Base-by-base conservation (phyloP, 2,888 invertebrate species). In the Callyntrura sp. region DNA sequence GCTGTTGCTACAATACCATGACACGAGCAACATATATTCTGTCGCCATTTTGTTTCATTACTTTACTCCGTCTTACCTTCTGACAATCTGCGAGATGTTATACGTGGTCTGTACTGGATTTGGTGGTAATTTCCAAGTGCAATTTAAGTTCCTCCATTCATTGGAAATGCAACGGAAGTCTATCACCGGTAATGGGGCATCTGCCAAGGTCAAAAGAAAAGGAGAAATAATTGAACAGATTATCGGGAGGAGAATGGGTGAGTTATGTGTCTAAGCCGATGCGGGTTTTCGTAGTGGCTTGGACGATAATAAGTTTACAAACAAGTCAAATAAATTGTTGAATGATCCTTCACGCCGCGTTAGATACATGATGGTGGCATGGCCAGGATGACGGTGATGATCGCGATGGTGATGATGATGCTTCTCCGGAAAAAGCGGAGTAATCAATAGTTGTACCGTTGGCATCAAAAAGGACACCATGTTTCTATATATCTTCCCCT, bases 81-180 rank as follows among this genome's bases (percentile, higher is more conserved):
- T n/a, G n/a, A 85, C 1, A 85, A 0, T 5, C 70, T 57, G n/a
- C 0, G 51, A 20, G 12, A 90, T 0, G 3, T 89, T 90, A 93
- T 96, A 97, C 8, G 94, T 94, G 0, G 97, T 96, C 23, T 94
- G 94, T 12, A 97, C 94, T 91, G 95, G 96, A 94, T 96, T 95
- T 35, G 95, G 93, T 0, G 96, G 96, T 70, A 95, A 95, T 0
- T 95, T 96, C 96, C 98, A 98, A 0, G 96, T 95, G 94, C 98
- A 98, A 14, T 96, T 96, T 92, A 98, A 95, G 93, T 96, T 96
- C 83, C 96, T 96, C 95, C 97, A 96, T 94, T 98, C 97, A 92
- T 96, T 95, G 12, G 97, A 96, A 78, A 96, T 94, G 94, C 98
- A 98, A 35, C 95, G 95, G 93, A 98, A 97, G 94, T 97, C 96